Percentiles rank a stretch among this genome's conserved stretches.
Evolutionary conservation across 2,888 invertebrate genomes (phyloP).

Genomic region (Leptarthrus brevirostris): DNA sequence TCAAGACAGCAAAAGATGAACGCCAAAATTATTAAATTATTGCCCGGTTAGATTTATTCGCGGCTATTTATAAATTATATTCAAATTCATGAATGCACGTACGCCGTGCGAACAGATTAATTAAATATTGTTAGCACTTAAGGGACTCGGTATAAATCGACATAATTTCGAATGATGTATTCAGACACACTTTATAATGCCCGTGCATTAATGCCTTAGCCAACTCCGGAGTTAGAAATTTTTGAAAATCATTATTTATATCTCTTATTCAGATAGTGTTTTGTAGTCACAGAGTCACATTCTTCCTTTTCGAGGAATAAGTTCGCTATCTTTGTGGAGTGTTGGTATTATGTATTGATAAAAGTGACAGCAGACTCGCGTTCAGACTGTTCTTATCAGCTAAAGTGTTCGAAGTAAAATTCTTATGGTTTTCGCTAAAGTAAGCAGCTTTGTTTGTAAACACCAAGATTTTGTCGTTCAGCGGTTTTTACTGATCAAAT

Average conservation of each 20-base stretch:
- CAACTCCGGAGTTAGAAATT: not conserved
- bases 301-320: too few relatives aligned
- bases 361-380: too few relatives aligned
- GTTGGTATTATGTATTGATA: too few relatives aligned
- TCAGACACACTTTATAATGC: not conserved
- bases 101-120: slow-evolving; percentile 31
- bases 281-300: too few relatives aligned
- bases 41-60: slow-evolving; percentile 29
- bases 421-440: too few relatives aligned
- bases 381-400: too few relatives aligned
- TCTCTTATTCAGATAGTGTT: not conserved
- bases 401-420: too few relatives aligned
- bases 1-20: not conserved
- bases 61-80: slow-evolving; percentile 29
- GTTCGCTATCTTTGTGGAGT: too few relatives aligned
- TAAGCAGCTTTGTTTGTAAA: too few relatives aligned
- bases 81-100: slow-evolving; percentile 9
- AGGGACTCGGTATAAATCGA: slow-evolving; percentile 23
- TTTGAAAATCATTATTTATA: slow-evolving; percentile 19
- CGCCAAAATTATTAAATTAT: slow-evolving; percentile 48
- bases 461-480: too few relatives aligned
- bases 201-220: not conserved
- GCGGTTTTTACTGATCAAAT: too few relatives aligned
- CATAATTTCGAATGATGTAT: not conserved
- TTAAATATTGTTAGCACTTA: slow-evolving; percentile 47